Base-by-base conservation (phyloP, 2,797 vertebrate genomes). In the Peromyscus melanophrys region DNA sequence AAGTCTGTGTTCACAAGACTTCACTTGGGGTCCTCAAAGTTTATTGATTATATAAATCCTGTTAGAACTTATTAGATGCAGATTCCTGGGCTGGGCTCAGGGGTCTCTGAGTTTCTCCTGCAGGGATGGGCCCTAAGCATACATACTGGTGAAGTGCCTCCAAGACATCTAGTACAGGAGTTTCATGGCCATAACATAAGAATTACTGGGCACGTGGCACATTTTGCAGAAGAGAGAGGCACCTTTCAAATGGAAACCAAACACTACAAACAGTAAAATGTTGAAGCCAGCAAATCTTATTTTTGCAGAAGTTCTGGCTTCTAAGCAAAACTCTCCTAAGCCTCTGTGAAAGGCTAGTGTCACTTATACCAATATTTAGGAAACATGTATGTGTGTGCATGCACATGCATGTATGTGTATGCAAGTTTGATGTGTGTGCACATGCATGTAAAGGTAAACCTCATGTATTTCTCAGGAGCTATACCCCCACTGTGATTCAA, bases 141-240 rank as follows among this genome's bases (percentile, higher is more conserved):
- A 6, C 19, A 6, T 23, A 25, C 43, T 76, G n/a, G 12, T 37
- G 57, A 43, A 71, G 71, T 49, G 9, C n/a, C 49, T 52, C 55
- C 34, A 5, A 14, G 27, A 9, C 40, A 27, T 73, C 4, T 4
- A 55, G 2, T 0, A 4, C 13, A 73, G 23, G 4, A 3, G 46
- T 23, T 14, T 27, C 19, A 81, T 14, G 31, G 43, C n/a, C 78
- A 43, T 2, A n/a, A 8, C 0, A 12, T 23, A 37, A 86, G 37
- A 55, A 83, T 49, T n/a, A 10, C 57, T 21, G 17, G 40, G 6
- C 4, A 1, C 4, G 4, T 0, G 6, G 1, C 7, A 6, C 34
- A 52, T 16, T 46, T 88, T 84, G 67, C 89, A 65, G 77, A 55
- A 71, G 11, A 80, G 23, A 76, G 37, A 55, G 65, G 23, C 2